A percentile compares a stretch with the other conserved stretches of the same genome.
Evolutionary conservation across 2,888 invertebrate genomes (phyloP).

Genomic region (Uropetala carovei): DNA sequence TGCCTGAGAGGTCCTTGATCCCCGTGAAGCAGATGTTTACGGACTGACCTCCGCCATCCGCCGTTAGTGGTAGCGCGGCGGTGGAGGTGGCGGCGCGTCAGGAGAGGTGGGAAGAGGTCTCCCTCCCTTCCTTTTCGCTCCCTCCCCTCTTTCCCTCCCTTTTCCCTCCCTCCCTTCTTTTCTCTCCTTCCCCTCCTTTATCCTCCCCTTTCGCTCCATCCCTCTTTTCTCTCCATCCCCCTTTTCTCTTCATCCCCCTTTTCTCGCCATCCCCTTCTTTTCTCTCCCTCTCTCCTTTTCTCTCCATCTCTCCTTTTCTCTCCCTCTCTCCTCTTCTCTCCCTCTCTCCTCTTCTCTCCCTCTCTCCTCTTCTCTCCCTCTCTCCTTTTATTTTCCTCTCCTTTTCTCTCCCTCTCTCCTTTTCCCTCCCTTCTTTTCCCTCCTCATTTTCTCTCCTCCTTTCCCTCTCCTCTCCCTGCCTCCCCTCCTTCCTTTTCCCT

Average conservation of each 20-base stretch:
- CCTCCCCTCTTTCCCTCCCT: background rate
- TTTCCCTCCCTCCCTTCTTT: background rate
- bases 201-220: background rate
- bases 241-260: too few species aligned
- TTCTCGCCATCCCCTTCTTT: background rate
- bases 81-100: background rate
- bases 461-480: too few species aligned
- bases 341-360: background rate
- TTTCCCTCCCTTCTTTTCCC: too few species aligned
- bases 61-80: constrained; percentile 16
- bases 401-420: too few species aligned
- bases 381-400: background rate
- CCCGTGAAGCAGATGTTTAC: constrained; percentile 36
- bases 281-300: background rate
- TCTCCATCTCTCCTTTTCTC: background rate
- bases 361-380: background rate
- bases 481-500: too few species aligned
- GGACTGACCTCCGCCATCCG: constrained; percentile 28
- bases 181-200: background rate
- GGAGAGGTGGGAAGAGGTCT: background rate
- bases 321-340: background rate
- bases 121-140: background rate
- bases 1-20: constrained; percentile 49
- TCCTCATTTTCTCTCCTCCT: too few species aligned
- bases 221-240: too few species aligned